A percentile compares a stretch with the other conserved stretches of the same genome.
phyloP scores from a whole-genome alignment of 1,140 invertebrate genomes.

The Trichonephila clavata region DNA sequence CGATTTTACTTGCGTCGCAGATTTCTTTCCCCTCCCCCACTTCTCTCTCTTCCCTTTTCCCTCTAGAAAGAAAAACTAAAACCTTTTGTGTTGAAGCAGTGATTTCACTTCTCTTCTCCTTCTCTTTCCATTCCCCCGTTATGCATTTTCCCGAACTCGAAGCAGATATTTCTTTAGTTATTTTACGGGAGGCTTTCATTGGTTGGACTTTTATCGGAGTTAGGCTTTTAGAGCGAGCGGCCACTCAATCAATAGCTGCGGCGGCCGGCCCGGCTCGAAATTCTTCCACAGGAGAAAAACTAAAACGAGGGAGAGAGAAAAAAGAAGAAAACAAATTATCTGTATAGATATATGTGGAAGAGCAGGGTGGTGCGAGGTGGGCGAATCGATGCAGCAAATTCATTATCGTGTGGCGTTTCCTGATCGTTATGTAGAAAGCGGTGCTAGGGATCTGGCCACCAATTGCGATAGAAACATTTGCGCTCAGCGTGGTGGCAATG shows the following conservation, averaged over 20 bases:
- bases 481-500: background rate
- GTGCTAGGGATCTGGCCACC: slow-evolving; percentile 26
- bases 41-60: background rate
- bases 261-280: slow-evolving; percentile 48
- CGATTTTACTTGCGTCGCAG: slow-evolving; percentile 75
- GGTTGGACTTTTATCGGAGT: slow-evolving; percentile 75
- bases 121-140: slow-evolving; percentile 35
- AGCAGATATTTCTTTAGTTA: slow-evolving; percentile 74
- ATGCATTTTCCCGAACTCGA: slow-evolving; percentile 61
- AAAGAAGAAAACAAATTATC: slow-evolving; percentile 1
- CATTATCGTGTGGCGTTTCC: slow-evolving; percentile 72
- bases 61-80: slow-evolving; percentile 16
- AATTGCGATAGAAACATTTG: slow-evolving; percentile 38
- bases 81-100: slow-evolving; percentile 68
- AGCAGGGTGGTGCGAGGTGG: background rate
- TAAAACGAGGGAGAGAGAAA: slow-evolving; percentile 23
- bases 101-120: slow-evolving; percentile 25
- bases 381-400: slow-evolving; percentile 73
- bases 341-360: slow-evolving; percentile 35
- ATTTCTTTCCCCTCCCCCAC: slow-evolving; percentile 55
- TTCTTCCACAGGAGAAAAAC: slow-evolving; percentile 31
- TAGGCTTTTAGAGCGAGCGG: slow-evolving; percentile 71
- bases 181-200: slow-evolving; percentile 75
- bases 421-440: slow-evolving; percentile 44
- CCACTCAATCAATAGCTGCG: slow-evolving; percentile 72